A percentile compares a stretch with the other conserved stretches of the same genome.
phyloP scores from a whole-genome alignment of 1,140 invertebrate genomes.

The Drosophila virilis region DNA sequence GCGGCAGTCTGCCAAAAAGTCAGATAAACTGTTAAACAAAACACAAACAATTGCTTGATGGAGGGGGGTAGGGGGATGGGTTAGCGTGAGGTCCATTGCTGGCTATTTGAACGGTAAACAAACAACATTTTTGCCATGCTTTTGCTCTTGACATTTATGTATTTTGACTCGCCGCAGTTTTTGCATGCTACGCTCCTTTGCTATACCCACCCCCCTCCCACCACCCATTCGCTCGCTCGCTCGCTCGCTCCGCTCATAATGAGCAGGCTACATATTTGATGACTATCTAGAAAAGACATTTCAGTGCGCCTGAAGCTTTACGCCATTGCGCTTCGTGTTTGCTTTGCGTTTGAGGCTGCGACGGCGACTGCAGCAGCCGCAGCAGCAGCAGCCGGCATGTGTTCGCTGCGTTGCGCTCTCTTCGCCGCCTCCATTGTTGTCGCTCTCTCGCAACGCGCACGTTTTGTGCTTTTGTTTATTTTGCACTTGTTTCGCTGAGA shows the following conservation, averaged over 20 bases:
- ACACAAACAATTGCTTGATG: constrained; percentile 17
- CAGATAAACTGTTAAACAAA: constrained; percentile 46
- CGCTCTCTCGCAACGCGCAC: constrained; percentile 55
- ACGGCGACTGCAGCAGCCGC: constrained; percentile 9
- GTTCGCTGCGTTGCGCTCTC: constrained; percentile 1
- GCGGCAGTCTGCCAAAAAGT: constrained; percentile 63
- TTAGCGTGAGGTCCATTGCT: not conserved
- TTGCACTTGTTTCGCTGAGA: constrained; percentile 40
- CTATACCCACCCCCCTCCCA: not conserved
- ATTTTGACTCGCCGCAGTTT: constrained; percentile 10
- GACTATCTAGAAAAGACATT: constrained; percentile 66
- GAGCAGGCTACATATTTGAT: constrained; percentile 47
- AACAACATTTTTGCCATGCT: constrained; percentile 13
- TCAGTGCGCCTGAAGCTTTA: constrained; percentile 58
- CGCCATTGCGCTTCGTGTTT: constrained; percentile 51
- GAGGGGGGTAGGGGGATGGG: too few species aligned
- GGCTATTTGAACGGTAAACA: constrained; percentile 42
- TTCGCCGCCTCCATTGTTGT: constrained; percentile 1
- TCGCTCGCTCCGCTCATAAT: constrained; percentile 8
- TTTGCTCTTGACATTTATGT: constrained; percentile 40
- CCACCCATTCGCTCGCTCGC: not conserved
- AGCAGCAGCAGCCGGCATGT: constrained; percentile 48
- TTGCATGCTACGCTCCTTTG: not conserved
- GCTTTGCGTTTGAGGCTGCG: constrained; percentile 49
- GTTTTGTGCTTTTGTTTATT: constrained; percentile 73